Conservation (phyloP, 2,888 invertebrate species). For the Drosophila pegasa region DNA sequence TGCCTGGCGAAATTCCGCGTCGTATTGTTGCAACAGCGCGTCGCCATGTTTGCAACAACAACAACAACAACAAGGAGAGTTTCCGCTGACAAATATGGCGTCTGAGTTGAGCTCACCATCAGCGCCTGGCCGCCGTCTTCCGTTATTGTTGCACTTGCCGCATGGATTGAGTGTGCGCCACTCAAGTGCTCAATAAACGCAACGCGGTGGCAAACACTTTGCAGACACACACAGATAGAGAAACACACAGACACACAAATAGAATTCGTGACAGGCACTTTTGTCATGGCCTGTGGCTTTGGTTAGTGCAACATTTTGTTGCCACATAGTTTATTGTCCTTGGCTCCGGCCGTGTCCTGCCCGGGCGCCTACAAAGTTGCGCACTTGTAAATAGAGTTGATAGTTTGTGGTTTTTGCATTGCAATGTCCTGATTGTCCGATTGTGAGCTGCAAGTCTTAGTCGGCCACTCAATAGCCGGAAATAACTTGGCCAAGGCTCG, state of each 20-base stretch:
- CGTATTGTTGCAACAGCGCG: slow-evolving; percentile 47
- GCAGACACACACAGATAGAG: slow-evolving; percentile 1
- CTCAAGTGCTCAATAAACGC: slow-evolving; percentile 78
- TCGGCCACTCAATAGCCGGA: slow-evolving; percentile 26
- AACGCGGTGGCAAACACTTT: slow-evolving; percentile 45
- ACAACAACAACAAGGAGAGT: slow-evolving; percentile 35
- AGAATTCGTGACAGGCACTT: slow-evolving; percentile 61
- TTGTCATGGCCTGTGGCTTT: slow-evolving; percentile 44
- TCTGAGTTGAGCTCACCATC: slow-evolving; percentile 27
- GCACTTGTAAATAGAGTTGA: slow-evolving; percentile 22
- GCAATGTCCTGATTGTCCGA: neutral
- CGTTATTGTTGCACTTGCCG: slow-evolving; percentile 51
- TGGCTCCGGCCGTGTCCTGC: slow-evolving; percentile 26
- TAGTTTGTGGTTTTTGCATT: slow-evolving; percentile 17
- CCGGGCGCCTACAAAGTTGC: slow-evolving; percentile 23
- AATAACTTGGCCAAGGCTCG: slow-evolving; percentile 20
- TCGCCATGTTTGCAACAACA: slow-evolving; percentile 26
- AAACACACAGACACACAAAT: slow-evolving; percentile 16
- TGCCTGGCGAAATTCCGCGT: slow-evolving; percentile 51
- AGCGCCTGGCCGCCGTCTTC: slow-evolving; percentile 35
- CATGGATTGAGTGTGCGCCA: slow-evolving; percentile 60
- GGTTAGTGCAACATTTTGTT: slow-evolving; percentile 38
- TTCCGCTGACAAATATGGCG: slow-evolving; percentile 70
- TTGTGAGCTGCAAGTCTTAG: slow-evolving; percentile 16
- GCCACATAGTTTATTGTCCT: slow-evolving; percentile 61